These are phyloP conservation scores for Scolopax rusticola DNA, from an alignment of 2,797 vertebrate species.

Conservation along the genomic window DNA sequence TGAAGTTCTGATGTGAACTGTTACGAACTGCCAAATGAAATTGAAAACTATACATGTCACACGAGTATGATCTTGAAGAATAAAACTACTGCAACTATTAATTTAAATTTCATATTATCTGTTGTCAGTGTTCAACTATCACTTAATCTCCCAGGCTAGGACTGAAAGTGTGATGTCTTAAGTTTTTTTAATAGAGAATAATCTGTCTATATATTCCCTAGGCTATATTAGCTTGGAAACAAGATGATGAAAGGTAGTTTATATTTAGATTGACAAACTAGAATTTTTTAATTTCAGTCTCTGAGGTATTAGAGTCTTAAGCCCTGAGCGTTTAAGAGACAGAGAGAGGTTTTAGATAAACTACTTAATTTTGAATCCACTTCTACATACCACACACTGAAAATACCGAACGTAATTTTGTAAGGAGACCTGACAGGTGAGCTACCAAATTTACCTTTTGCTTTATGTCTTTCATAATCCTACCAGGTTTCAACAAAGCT, in stretches of 20 bases:
- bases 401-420: not conserved
- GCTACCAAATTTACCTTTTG: not conserved
- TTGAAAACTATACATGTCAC: not conserved
- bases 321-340: fast-evolving
- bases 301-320: not conserved
- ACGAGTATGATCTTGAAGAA: not conserved
- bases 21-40: not conserved
- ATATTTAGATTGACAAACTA: not conserved
- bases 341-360: not conserved
- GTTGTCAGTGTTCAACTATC: not conserved
- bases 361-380: not conserved
- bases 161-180: not conserved
- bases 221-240: not conserved
- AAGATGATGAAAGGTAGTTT: not conserved
- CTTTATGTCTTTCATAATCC: not conserved
- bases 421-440: not conserved
- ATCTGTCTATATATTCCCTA: not conserved
- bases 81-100: not conserved
- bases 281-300: not conserved
- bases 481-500: not conserved
- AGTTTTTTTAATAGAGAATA: not conserved
- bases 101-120: not conserved
- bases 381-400: not conserved
- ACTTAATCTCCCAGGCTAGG: not conserved
- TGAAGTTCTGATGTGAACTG: not conserved